phyloP scores from a whole-genome alignment of 2,797 vertebrate species.

The Clarias fuscus region DNA sequence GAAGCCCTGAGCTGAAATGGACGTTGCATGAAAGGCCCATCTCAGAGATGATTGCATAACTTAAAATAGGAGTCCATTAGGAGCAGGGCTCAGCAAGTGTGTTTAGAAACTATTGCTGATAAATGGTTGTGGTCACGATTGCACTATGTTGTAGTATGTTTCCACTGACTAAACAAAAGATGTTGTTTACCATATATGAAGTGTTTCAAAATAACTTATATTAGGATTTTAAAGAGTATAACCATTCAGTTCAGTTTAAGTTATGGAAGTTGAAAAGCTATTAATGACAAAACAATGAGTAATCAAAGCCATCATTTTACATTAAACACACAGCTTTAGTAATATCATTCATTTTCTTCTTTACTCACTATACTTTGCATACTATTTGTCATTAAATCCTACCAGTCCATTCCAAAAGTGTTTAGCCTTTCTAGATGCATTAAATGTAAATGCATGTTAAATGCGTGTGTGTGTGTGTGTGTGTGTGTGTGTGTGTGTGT shows the following conservation, averaged over 20 bases:
- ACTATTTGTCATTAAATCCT: background rate
- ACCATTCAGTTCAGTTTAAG: background rate
- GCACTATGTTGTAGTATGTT: conserved; percentile 4
- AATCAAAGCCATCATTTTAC: background rate
- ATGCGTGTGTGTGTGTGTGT: too few species aligned
- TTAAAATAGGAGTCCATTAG: conserved; percentile 50
- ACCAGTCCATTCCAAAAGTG: background rate
- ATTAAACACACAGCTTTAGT: background rate
- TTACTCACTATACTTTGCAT: too few species aligned
- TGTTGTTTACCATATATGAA: conserved; percentile 6
- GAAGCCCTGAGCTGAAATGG: conserved; percentile 49
- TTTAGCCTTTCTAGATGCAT: too few species aligned
- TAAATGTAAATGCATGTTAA: too few species aligned
- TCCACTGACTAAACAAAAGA: conserved; percentile 15
- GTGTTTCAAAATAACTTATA: conserved; percentile 8
- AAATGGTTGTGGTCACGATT: conserved; percentile 42
- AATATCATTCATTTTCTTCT: background rate
- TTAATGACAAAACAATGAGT: background rate
- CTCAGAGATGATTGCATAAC: conserved; percentile 59
- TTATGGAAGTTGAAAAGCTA: background rate
- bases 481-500: too few species aligned
- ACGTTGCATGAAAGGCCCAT: conserved; percentile 48
- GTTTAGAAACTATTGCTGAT: conserved; percentile 44
- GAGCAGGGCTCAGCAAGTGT: conserved; percentile 37
- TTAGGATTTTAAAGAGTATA: background rate